These are phyloP conservation scores for Oryzias dopingdopingensis DNA, from an alignment of 2,797 vertebrate genomes.

Conservation along the genomic window DNA sequence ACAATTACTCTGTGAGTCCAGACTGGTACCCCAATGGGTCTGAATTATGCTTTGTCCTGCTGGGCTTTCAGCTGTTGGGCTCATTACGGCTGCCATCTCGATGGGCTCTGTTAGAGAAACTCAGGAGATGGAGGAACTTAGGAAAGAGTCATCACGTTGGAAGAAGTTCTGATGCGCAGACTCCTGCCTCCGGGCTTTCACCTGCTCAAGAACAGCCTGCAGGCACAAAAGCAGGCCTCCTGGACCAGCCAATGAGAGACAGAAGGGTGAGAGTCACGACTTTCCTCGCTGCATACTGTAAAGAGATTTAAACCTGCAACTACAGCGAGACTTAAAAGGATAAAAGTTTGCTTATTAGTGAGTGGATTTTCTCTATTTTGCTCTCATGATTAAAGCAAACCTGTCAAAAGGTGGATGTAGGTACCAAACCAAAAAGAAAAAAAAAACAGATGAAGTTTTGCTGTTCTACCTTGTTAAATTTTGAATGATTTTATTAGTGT, in stretches of 20 bases:
- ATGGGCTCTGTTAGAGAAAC: slow-evolving; percentile 60
- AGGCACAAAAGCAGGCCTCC: slow-evolving; percentile 61
- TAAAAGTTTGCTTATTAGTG: slow-evolving; percentile 29
- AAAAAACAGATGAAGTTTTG: slow-evolving; percentile 60
- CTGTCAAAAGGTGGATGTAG: slow-evolving; percentile 37
- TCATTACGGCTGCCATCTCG: slow-evolving; percentile 67
- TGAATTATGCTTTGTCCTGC: slow-evolving; percentile 59
- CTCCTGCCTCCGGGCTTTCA: slow-evolving; percentile 73
- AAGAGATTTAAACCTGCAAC: slow-evolving; percentile 6
- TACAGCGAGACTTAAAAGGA: slow-evolving; percentile 8
- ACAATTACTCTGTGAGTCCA: slow-evolving; percentile 28
- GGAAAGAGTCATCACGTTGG: slow-evolving; percentile 70
- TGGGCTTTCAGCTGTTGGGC: slow-evolving; percentile 70
- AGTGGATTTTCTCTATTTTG: slow-evolving; percentile 9
- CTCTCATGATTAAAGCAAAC: slow-evolving; percentile 16
- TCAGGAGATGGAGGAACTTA: slow-evolving; percentile 54
- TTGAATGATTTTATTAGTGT: slow-evolving; percentile 86
- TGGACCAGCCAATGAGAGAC: slow-evolving; percentile 59
- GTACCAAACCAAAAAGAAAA: neutral
- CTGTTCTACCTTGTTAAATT: slow-evolving; percentile 86
- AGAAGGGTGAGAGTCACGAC: slow-evolving; percentile 45
- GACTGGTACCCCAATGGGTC: slow-evolving; percentile 28
- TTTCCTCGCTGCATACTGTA: slow-evolving; percentile 24
- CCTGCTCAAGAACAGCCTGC: slow-evolving; percentile 67
- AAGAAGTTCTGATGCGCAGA: slow-evolving; percentile 70